Percentiles rank a stretch among this genome's conserved stretches.
phyloP scores from a whole-genome alignment of 1,140 invertebrate species.

The Papilio glaucus region DNA sequence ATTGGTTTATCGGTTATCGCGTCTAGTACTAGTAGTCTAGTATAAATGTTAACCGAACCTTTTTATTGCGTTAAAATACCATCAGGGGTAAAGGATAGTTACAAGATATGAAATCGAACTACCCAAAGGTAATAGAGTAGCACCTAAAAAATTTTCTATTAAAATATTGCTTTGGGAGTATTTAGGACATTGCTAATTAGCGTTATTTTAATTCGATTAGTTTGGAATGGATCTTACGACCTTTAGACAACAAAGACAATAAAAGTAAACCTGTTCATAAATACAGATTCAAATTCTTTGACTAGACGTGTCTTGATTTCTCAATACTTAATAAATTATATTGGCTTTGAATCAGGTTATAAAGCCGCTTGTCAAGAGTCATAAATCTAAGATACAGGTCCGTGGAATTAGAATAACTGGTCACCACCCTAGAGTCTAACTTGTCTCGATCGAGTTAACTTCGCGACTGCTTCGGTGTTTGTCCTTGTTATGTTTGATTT shows the following conservation, averaged over 20 bases:
- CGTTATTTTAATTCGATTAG: no score
- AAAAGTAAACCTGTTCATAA: background rate
- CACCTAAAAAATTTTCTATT: no score
- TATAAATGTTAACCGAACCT: no score
- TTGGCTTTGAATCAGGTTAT: background rate
- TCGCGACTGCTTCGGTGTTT: background rate
- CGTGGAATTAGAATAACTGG: slow-evolving; percentile 17
- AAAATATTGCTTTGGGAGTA: no score
- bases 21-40: no score
- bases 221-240: no score
- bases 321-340: background rate
- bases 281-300: background rate
- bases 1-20: background rate
- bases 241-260: background rate
- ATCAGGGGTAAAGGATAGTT: no score
- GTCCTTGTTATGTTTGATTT: background rate
- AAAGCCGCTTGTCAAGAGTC: slow-evolving; percentile 4
- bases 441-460: background rate
- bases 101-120: no score
- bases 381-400: slow-evolving; percentile 14
- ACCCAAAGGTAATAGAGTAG: no score
- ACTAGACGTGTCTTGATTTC: background rate
- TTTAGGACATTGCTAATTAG: no score
- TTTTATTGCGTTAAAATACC: no score
- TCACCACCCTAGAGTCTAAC: slow-evolving; percentile 6